Conservation (phyloP, 1,140 invertebrate genomes). For the Drosophila fuyamai region DNA sequence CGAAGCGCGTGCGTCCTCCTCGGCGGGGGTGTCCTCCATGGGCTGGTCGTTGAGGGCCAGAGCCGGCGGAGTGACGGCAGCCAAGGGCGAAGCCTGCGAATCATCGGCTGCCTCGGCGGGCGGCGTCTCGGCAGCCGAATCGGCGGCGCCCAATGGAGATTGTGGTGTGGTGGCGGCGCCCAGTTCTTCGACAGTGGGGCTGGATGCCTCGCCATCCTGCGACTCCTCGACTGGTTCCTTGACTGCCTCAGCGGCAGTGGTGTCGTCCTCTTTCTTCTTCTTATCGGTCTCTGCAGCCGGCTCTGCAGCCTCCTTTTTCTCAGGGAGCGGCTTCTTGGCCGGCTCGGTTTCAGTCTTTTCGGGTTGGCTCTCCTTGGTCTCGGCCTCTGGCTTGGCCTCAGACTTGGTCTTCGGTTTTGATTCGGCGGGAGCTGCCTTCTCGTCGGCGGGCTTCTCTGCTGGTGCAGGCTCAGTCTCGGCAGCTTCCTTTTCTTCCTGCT, state of each 20-base stretch:
- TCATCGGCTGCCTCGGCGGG: conserved; percentile 18
- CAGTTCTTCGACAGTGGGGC: conserved; percentile 40
- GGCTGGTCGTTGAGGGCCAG: conserved; percentile 75
- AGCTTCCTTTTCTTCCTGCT: conserved; percentile 16
- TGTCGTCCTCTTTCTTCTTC: conserved; percentile 20
- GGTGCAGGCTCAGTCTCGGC: conserved; percentile 14
- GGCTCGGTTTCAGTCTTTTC: conserved; percentile 64
- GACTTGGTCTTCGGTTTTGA: conserved; percentile 25
- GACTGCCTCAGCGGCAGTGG: conserved; percentile 13
- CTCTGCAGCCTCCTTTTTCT: conserved; percentile 8
- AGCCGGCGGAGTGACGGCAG: conserved; percentile 36
- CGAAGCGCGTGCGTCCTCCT: conserved; percentile 49
- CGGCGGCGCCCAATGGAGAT: conserved; percentile 33
- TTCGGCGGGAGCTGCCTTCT: conserved; percentile 21
- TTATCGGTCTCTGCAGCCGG: conserved; percentile 15
- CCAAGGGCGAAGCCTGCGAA: conserved; percentile 8
- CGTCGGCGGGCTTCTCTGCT: conserved; percentile 32
- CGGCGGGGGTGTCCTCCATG: conserved; percentile 72
- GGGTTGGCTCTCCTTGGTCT: conserved; percentile 34
- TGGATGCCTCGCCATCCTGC: conserved; percentile 5
- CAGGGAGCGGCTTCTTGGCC: conserved; percentile 7
- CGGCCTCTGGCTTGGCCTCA: conserved; percentile 40
- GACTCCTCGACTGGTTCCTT: conserved; percentile 6
- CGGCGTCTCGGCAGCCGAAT: conserved; percentile 25
- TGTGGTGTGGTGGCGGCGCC: conserved; percentile 28